Conservation (phyloP, 2,888 invertebrate species). For the Conistra vaccinii region DNA sequence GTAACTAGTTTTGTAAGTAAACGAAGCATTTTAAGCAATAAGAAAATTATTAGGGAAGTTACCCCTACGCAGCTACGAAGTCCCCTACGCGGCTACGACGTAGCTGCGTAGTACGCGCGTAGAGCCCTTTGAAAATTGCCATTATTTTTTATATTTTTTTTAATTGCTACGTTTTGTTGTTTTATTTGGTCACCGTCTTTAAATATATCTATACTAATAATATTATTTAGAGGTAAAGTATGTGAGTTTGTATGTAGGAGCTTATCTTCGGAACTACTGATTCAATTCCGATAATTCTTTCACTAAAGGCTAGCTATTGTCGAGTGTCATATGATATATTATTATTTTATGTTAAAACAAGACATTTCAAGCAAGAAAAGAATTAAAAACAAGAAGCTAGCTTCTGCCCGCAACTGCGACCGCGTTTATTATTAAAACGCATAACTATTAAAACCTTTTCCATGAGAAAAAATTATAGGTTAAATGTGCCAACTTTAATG, state of each 20-base stretch:
- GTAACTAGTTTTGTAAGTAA: neutral
- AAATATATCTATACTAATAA: neutral
- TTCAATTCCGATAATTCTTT: neutral
- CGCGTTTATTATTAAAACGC: too few relatives aligned
- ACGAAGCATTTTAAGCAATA: neutral
- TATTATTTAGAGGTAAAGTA: neutral
- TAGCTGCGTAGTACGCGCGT: conserved; percentile 31
- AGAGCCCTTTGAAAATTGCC: neutral
- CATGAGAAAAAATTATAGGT: neutral
- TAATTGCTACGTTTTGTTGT: neutral
- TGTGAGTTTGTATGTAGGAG: neutral
- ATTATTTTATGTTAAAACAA: too few relatives aligned
- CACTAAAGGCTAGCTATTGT: neutral
- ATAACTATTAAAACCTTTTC: neutral
- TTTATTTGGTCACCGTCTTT: neutral
- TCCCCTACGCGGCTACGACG: conserved; percentile 39
- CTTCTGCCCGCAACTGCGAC: too few relatives aligned
- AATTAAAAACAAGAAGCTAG: too few relatives aligned
- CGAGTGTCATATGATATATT: too few relatives aligned
- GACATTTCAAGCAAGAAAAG: too few relatives aligned
- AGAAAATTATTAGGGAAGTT: neutral
- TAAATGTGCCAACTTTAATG: neutral
- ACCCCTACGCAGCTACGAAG: conserved; percentile 39
- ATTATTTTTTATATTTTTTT: neutral
- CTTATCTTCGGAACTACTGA: neutral